Percentiles rank a stretch among this genome's conserved stretches.
phyloP scores from a whole-genome alignment of 2,113 vertebrate species.

The Apteryx owenii region DNA sequence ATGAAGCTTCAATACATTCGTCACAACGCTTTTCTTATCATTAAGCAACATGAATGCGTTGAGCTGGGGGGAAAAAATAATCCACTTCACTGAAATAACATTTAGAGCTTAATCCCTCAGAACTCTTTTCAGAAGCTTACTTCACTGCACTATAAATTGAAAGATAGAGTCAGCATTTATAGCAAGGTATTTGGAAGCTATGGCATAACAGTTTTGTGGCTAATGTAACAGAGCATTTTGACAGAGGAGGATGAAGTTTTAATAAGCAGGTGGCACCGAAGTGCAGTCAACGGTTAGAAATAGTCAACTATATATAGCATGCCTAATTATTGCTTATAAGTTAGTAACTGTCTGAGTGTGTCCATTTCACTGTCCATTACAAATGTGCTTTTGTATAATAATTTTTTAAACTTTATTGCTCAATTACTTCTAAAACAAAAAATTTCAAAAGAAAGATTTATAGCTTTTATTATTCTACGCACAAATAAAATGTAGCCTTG shows the following conservation, averaged over 20 bases:
- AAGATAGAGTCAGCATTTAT: constrained; percentile 55
- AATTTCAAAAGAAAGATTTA: not conserved
- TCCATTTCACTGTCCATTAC: not conserved
- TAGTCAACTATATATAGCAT: not conserved
- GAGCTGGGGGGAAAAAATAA: constrained; percentile 62
- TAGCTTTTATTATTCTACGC: not conserved
- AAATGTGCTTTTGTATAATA: not conserved
- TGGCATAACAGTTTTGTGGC: constrained; percentile 24
- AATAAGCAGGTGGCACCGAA: constrained; percentile 12
- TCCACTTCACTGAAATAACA: constrained; percentile 53
- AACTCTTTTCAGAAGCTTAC: constrained; percentile 60
- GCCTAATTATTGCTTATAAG: not conserved
- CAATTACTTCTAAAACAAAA: not conserved
- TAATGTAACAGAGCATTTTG: constrained; percentile 21
- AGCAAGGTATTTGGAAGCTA: constrained; percentile 49
- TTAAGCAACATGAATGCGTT: constrained; percentile 35
- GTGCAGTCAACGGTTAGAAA: not conserved
- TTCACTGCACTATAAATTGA: constrained; percentile 49
- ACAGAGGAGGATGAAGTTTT: constrained; percentile 33
- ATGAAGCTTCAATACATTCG: constrained; percentile 8
- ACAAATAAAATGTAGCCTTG: not conserved
- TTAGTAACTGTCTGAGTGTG: not conserved
- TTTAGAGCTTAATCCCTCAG: constrained; percentile 61
- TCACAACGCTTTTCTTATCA: constrained; percentile 42
- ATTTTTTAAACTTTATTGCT: not conserved